Evolutionary conservation across 2,113 vertebrate genomes (phyloP), one percentile per base, ranked within the genome.

Genomic region (Syngnathus floridae): DNA sequence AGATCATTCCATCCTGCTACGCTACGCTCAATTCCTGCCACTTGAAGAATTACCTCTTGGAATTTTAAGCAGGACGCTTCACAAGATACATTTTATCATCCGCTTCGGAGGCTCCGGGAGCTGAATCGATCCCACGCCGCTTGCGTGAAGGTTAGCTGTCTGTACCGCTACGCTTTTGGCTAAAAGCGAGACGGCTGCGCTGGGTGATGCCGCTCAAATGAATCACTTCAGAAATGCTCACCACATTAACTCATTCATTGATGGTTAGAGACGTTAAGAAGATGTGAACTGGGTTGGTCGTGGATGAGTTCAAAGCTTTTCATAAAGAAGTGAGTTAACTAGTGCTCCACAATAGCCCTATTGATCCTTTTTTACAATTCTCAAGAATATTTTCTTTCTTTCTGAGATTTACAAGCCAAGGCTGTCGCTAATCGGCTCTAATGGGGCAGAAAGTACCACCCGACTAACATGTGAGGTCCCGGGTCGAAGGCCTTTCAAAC

Each of bases 401-500:
- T 37, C 62, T 64, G 60, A 73, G 67, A 71, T 71, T 77, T 77
- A 67, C 67, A 59, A 61, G 67, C 55, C 76, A 46, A 72, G n/a
- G 31, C 77, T 52, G 60, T 66, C 41, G 16, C 69, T 79, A 82
- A 87, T 70, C 67, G 82, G 76, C 88, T 85, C 78, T 67, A 70
- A 84, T 83, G 66, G 48, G 48, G 19, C 48, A 51, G 48, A 51
- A 51, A 82, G 71, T 67, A 74, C 70, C 54, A 64, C 63, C 72
- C 68, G 75, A 14, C 43, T 17, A 46, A 61, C 71, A 82, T 71
- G 71, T 78, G 68, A 85, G 77, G 64, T 76, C 81, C 43, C 11
- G 60, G 77, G 81, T 86, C 82, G 84, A 10, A 86, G 85, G 82
- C 83, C 86, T 78, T 69, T 67, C 70, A 79, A 87, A 89, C 6